phyloP scores from a whole-genome alignment of 1,140 invertebrate genomes.

The Battus philenor region DNA sequence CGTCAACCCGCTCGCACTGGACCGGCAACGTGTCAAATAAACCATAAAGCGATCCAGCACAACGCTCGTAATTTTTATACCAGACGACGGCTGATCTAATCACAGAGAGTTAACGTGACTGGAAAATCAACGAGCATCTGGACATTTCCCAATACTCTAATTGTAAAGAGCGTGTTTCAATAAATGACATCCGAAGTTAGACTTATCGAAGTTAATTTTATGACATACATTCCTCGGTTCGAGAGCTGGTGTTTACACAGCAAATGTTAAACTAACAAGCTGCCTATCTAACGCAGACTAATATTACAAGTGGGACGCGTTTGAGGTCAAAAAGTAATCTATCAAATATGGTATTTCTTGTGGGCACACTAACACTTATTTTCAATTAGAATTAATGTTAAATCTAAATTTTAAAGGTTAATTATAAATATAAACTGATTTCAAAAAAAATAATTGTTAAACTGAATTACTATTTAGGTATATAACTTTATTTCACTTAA shows the following conservation, averaged over 20 bases:
- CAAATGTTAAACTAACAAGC: slow-evolving; percentile 50
- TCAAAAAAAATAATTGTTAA: no score
- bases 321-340: no score
- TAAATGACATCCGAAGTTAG: slow-evolving; percentile 15
- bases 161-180: slow-evolving; percentile 23
- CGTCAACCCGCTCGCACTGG: slow-evolving; percentile 34
- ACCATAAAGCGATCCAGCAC: slow-evolving; percentile 36
- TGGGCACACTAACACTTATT: no score
- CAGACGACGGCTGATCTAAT: not conserved
- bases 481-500: not conserved
- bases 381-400: no score
- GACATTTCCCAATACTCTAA: slow-evolving; percentile 20
- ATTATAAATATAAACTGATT: no score
- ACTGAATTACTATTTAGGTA: no score
- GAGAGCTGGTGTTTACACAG: slow-evolving; percentile 37
- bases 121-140: slow-evolving; percentile 11
- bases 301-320: slow-evolving; percentile 1
- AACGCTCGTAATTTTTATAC: slow-evolving; percentile 10
- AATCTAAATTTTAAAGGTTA: no score
- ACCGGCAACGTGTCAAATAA: slow-evolving; percentile 41
- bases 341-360: no score
- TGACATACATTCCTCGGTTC: slow-evolving; percentile 24
- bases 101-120: no score
- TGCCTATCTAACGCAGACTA: slow-evolving; percentile 21
- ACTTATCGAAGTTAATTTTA: slow-evolving; percentile 39